Base-by-base conservation (phyloP, 2,888 invertebrate genomes). In the Mesorhabditis spiculigera region DNA sequence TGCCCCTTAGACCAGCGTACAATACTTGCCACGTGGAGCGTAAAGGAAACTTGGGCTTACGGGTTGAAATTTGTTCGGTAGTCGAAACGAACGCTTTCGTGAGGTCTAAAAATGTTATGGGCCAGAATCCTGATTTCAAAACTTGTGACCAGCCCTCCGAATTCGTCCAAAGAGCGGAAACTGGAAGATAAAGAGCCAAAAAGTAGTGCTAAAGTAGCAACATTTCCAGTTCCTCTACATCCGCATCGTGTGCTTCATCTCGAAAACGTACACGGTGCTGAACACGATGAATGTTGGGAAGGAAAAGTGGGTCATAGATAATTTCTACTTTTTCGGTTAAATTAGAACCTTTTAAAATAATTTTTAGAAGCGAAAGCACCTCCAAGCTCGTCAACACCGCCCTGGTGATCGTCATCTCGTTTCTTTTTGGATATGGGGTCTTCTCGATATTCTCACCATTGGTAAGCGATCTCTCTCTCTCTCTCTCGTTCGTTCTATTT, bases 321-420 rank as follows among this genome's bases (percentile, higher is more conserved):
- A n/a, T 3, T 28, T 28, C 28, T 50, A 50, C 58, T 50, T 50
- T 13, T 50, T 50, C 58, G 3, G 3, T 50, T 50, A 50, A 28
- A 28, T 3, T 28, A 28, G 28, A 28, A 28, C 28, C 28, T 28
- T 28, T 3, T 28, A 28, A 28, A n/a, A 1, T 50, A 13, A 13
- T 50, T 50, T 50, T 50, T n/a, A 50, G 58, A 10, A 50, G 58
- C 58, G 58, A 50, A n/a, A 50, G n/a, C n/a, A 13, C n/a, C 58
- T n/a, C 58, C 10, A 50, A 50, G 3, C 58, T 50, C 58, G 58
- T 50, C 58, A 50, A 50, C 58, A 50, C 58, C 10, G 58, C 58
- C 58, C 10, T 50, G 10, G 58, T 50, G 10, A 50, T 50, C 0
- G 58, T 50, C 10, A 50, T 50, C n/a, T 50, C 58, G n/a, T 50